These are phyloP conservation scores for Octopus bimaculoides DNA, from an alignment of 1,140 invertebrate species.

Conservation along the genomic window DNA sequence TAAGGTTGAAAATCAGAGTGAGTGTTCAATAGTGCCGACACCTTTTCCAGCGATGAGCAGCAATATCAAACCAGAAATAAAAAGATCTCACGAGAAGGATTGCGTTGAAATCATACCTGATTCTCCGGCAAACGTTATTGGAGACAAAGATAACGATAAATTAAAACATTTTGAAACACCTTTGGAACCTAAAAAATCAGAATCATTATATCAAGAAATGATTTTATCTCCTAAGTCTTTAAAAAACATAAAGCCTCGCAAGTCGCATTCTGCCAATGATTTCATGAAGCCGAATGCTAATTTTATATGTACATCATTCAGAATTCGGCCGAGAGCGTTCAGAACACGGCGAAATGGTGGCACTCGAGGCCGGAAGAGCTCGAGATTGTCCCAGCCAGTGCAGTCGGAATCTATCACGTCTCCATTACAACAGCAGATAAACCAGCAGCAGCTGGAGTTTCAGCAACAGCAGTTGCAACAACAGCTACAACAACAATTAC, in stretches of 20 bases:
- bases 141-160: neutral
- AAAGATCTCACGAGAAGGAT: neutral
- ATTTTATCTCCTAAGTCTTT: conserved; percentile 39
- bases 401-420: conserved; percentile 3
- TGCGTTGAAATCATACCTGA: neutral
- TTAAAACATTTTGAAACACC: neutral
- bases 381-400: conserved; percentile 13
- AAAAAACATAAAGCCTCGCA: conserved; percentile 39
- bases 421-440: neutral
- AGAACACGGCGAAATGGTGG: conserved; percentile 19
- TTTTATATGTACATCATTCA: conserved; percentile 47
- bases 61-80: neutral
- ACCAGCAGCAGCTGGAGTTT: neutral
- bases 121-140: neutral
- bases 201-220: conserved; percentile 43
- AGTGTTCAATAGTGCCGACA: neutral
- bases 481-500: neutral
- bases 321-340: conserved; percentile 30
- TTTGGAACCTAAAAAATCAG: neutral
- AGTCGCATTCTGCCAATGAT: conserved; percentile 34
- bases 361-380: conserved; percentile 19
- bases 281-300: conserved; percentile 40
- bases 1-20: neutral
- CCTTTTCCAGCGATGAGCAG: neutral
- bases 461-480: neutral